These are phyloP conservation scores for Melangyna quadrimaculata DNA, from an alignment of 2,888 invertebrate genomes.

Conservation along the genomic window DNA sequence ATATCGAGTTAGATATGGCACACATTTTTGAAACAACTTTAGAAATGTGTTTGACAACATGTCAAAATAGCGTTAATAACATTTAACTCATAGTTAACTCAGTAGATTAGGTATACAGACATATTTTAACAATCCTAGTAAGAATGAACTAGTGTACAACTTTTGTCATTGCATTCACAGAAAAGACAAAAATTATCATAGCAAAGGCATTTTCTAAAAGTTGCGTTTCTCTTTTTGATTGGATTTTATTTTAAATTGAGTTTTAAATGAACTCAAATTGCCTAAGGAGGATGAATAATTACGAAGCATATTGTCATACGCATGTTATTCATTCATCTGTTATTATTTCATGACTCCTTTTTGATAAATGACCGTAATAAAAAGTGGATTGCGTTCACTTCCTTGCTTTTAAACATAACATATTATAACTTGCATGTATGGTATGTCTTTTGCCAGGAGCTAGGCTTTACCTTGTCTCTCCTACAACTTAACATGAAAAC, in stretches of 20 bases:
- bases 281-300: slow-evolving; percentile 42
- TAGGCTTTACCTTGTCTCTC: slow-evolving; percentile 41
- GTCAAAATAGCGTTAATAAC: no score
- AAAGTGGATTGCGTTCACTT: slow-evolving; percentile 45
- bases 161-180: no score
- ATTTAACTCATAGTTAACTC: no score
- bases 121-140: no score
- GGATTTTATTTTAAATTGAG: background rate
- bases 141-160: no score
- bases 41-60: no score
- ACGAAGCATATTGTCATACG: slow-evolving; percentile 37
- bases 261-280: background rate
- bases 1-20: no score
- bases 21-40: no score
- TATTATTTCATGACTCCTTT: slow-evolving; percentile 16
- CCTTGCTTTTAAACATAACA: slow-evolving; percentile 32
- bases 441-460: slow-evolving; percentile 28
- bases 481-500: slow-evolving; percentile 35
- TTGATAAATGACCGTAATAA: slow-evolving; percentile 51
- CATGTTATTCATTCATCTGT: slow-evolving; percentile 38
- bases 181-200: background rate
- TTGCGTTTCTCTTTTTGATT: background rate
- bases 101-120: no score
- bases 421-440: background rate
- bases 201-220: background rate